phyloP scores from a whole-genome alignment of 2,888 invertebrate genomes.

The Drosophila lutescens region DNA sequence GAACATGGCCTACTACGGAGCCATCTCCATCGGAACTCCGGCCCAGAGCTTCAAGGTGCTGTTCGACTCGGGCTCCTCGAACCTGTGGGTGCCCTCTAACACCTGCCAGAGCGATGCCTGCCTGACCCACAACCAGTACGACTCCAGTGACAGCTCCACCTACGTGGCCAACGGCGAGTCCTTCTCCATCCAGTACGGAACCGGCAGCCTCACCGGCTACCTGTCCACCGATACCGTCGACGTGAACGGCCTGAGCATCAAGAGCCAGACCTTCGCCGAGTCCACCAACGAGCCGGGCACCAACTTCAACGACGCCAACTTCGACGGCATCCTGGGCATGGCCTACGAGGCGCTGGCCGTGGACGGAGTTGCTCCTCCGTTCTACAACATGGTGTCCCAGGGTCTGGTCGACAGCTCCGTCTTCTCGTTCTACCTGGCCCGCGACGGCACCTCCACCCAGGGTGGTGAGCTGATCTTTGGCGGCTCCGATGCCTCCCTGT shows the following conservation, averaged over 20 bases:
- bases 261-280: slow-evolving; percentile 96
- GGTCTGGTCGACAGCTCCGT: slow-evolving; percentile 88
- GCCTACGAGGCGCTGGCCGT: slow-evolving; percentile 94
- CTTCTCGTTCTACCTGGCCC: slow-evolving; percentile 96
- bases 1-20: slow-evolving; percentile 98
- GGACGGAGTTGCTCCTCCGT: slow-evolving; percentile 93
- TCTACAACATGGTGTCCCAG: slow-evolving; percentile 95
- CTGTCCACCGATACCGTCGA: slow-evolving; percentile 94
- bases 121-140: slow-evolving; percentile 97
- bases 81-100: slow-evolving; percentile 99
- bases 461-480: slow-evolving; percentile 94
- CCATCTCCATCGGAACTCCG: slow-evolving; percentile 95
- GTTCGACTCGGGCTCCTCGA: slow-evolving; percentile 99
- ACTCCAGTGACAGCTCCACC: slow-evolving; percentile 91
- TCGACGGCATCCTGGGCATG: slow-evolving; percentile 98
- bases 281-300: slow-evolving; percentile 96
- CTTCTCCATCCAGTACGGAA: slow-evolving; percentile 96
- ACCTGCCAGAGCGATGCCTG: slow-evolving; percentile 96
- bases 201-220: slow-evolving; percentile 97
- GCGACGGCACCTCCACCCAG: slow-evolving; percentile 85
- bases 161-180: slow-evolving; percentile 94
- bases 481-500: slow-evolving; percentile 95
- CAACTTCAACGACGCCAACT: slow-evolving; percentile 97
- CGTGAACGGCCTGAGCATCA: slow-evolving; percentile 88
- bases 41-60: slow-evolving; percentile 96